These are phyloP conservation scores for Otolemur crassicaudatus DNA, from an alignment of 2,797 vertebrate species.

Conservation along the genomic window DNA sequence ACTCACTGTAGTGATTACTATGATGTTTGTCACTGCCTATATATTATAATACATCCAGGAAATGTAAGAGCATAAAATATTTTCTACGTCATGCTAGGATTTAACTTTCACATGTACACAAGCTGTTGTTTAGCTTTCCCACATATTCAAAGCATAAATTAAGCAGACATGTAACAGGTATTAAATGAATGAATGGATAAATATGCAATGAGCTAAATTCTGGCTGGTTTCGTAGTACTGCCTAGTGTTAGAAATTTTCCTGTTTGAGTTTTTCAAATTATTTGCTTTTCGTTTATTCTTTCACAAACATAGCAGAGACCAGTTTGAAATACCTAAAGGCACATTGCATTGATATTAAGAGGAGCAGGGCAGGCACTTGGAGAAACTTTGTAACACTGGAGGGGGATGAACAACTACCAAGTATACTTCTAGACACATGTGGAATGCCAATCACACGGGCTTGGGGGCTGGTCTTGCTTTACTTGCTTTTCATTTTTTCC, in stretches of 20 bases:
- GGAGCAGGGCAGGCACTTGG: not conserved
- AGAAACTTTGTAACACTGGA: not conserved
- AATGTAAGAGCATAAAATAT: not conserved
- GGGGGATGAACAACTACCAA: not conserved
- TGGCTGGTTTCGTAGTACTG: not conserved
- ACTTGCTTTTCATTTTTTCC: not conserved
- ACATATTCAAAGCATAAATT: not conserved
- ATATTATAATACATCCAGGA: not conserved
- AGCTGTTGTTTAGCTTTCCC: not conserved
- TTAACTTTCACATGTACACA: not conserved
- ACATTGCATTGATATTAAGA: not conserved
- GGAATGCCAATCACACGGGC: not conserved
- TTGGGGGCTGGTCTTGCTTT: not conserved
- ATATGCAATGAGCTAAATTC: not conserved
- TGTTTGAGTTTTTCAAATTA: not conserved
- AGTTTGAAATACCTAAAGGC: not conserved
- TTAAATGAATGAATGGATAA: not conserved
- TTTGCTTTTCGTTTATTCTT: not conserved
- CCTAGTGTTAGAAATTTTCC: not conserved
- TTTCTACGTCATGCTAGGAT: not conserved
- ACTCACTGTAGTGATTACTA: not conserved
- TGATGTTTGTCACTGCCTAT: not conserved
- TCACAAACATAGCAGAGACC: not conserved
- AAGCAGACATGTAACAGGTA: not conserved
- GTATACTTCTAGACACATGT: not conserved